Base-by-base conservation (phyloP, 2,888 invertebrate genomes). In the Drosophila ezoana region DNA sequence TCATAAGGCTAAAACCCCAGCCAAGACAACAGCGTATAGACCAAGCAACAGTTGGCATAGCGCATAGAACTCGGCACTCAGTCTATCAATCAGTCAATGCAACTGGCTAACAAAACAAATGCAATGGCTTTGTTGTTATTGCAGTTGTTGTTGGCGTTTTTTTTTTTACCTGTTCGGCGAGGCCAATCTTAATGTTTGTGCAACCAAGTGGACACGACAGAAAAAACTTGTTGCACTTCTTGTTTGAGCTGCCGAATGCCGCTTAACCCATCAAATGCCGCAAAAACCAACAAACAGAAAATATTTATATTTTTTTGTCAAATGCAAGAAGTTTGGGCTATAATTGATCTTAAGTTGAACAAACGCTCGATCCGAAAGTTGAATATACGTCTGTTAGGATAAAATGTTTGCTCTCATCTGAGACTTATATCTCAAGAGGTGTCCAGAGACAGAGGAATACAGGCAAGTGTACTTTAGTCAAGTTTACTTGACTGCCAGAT, bases 31-130 rank as follows among this genome's bases (percentile, higher is more conserved):
- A 56, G 9, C 45, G 9, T 18, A 43, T 33, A 53, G 23, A 56
- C 51, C 41, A 43, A n/a, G 58, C 49, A 45, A 52, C 57, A 69
- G 38, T 23, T 54, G 52, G 52, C 52, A 41, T 13, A 10, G 49
- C 56, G 61, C 69, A 40, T 8, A 18, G 38, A 48, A 53, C 54
- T 65, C 72, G 64, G 72, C 73, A 67, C 67, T 68, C 72, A 83
- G 83, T 83, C 84, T 77, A 84, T 83, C 83, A 83, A 87, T 87
- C 87, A 84, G 77, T 87, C 83, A 84, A 79, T 76, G 62, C 73
- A 82, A 57, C 76, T 56, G 61, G 71, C 77, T 53, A 85, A 67
- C 81, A 86, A 86, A 28, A 80, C 86, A 78, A 82, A 79, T 77
- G 72, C 77, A 74, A 74, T 68, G 35, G 58, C 71, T 66, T 70